These are phyloP conservation scores for Cataglyphis hispanica DNA, from an alignment of 1,140 invertebrate genomes.

Conservation along the genomic window DNA sequence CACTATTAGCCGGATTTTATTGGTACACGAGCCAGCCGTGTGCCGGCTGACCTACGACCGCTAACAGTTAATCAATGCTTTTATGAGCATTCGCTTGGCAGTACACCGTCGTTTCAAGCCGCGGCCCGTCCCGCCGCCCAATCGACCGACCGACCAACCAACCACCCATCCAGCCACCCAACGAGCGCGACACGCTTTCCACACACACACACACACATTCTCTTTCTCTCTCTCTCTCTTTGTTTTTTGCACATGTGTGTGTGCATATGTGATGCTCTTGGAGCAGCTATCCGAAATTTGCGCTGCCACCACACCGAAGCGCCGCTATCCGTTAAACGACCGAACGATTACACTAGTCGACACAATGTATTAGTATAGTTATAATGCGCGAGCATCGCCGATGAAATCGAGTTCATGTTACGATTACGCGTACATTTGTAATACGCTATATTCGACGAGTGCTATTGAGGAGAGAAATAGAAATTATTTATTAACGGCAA, in stretches of 20 bases:
- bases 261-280: conserved; percentile 25
- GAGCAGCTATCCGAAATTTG: conserved; percentile 45
- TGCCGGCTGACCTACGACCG: conserved; percentile 78
- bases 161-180: conserved; percentile 45
- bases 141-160: conserved; percentile 57
- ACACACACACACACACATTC: too few species aligned
- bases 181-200: conserved; percentile 48
- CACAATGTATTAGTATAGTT: conserved; percentile 39
- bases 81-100: conserved; percentile 81
- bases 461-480: conserved; percentile 17
- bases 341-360: conserved; percentile 44
- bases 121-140: conserved; percentile 62
- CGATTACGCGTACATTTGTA: conserved; percentile 10
- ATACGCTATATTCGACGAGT: background rate
- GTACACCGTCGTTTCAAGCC: conserved; percentile 70
- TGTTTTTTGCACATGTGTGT: conserved; percentile 5
- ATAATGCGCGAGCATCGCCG: conserved; percentile 19
- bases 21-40: conserved; percentile 71
- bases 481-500: conserved; percentile 37
- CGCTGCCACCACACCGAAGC: conserved; percentile 17
- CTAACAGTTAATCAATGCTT: conserved; percentile 85
- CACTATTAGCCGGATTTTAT: conserved; percentile 78
- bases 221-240: background rate
- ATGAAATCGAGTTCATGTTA: conserved; percentile 28
- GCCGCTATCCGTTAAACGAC: conserved; percentile 44